Percentiles rank a stretch among this genome's conserved stretches.
These are phyloP conservation scores for Zaprionus obscuricornis DNA, from an alignment of 2,888 invertebrate species.

Conservation along the genomic window DNA sequence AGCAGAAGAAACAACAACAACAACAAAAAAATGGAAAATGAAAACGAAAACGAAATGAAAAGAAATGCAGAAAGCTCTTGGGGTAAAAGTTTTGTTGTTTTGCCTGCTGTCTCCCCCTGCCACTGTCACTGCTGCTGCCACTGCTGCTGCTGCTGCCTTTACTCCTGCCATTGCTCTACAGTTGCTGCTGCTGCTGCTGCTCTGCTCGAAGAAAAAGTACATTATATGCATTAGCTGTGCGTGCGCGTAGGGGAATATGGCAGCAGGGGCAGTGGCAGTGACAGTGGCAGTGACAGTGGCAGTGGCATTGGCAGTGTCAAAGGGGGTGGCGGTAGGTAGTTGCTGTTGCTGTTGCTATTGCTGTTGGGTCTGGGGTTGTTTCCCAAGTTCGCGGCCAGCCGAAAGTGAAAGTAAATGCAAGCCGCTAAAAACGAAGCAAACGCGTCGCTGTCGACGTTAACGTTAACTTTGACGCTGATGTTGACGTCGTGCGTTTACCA, in stretches of 20 bases:
- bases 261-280: background rate
- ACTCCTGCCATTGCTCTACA: too few relatives aligned
- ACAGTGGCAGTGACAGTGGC: background rate
- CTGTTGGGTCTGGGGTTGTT: constrained; percentile 55
- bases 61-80: constrained; percentile 76
- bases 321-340: background rate
- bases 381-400: constrained; percentile 56
- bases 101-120: constrained; percentile 7
- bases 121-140: background rate
- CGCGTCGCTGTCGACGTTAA: constrained; percentile 34
- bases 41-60: too few relatives aligned
- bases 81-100: constrained; percentile 66
- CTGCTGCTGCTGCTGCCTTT: constrained; percentile 3
- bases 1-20: too few relatives aligned
- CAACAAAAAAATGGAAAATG: constrained; percentile 26
- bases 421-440: constrained; percentile 45
- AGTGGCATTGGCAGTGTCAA: background rate
- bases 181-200: background rate
- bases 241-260: constrained; percentile 32
- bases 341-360: background rate
- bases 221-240: constrained; percentile 69
- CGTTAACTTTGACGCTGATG: constrained; percentile 34
- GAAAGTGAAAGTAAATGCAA: constrained; percentile 78
- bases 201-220: constrained; percentile 48
- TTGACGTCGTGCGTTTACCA: constrained; percentile 40